Percentiles rank a stretch among this genome's conserved stretches.
These are phyloP conservation scores for Monomorium pharaonis DNA, from an alignment of 1,140 invertebrate species.

Conservation along the genomic window DNA sequence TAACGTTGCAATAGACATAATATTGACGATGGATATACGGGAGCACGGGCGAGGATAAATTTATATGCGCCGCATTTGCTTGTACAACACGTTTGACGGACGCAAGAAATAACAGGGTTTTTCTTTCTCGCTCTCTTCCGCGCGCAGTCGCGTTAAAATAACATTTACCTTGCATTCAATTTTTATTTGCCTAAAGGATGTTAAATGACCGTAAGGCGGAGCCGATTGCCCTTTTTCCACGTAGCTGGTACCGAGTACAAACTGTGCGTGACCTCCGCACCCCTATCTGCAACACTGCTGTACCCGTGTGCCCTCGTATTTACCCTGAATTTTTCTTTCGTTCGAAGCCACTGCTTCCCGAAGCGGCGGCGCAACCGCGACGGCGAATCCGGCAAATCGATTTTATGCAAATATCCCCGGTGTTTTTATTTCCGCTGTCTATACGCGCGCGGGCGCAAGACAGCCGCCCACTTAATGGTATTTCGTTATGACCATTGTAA, in stretches of 20 bases:
- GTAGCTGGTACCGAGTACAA: background rate
- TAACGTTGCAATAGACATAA: slow-evolving; percentile 8
- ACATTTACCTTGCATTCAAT: slow-evolving; percentile 46
- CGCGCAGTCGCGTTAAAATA: slow-evolving; percentile 19
- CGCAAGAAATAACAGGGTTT: slow-evolving; percentile 30
- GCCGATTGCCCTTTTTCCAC: slow-evolving; percentile 17
- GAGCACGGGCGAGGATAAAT: background rate
- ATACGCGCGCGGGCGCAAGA: background rate
- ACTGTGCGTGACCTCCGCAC: background rate
- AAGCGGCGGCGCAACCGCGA: slow-evolving; percentile 3
- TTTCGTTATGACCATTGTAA: slow-evolving; percentile 6
- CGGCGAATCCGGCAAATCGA: slow-evolving; percentile 38
- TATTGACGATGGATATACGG: slow-evolving; percentile 24
- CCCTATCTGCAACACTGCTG: too few species aligned
- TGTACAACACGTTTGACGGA: background rate
- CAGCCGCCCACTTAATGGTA: slow-evolving; percentile 5
- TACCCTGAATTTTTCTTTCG: slow-evolving; percentile 11
- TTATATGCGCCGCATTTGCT: background rate
- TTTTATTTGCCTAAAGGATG: slow-evolving; percentile 40
- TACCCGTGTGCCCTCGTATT: background rate
- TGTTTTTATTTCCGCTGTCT: slow-evolving; percentile 38
- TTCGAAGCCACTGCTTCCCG: background rate
- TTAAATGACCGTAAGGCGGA: slow-evolving; percentile 28
- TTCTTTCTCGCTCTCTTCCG: background rate
- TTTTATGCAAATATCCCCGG: slow-evolving; percentile 44